A percentile compares a stretch with the other conserved stretches of the same genome.
phyloP scores from a whole-genome alignment of 2,888 invertebrate genomes.

The Amitus sp. region DNA sequence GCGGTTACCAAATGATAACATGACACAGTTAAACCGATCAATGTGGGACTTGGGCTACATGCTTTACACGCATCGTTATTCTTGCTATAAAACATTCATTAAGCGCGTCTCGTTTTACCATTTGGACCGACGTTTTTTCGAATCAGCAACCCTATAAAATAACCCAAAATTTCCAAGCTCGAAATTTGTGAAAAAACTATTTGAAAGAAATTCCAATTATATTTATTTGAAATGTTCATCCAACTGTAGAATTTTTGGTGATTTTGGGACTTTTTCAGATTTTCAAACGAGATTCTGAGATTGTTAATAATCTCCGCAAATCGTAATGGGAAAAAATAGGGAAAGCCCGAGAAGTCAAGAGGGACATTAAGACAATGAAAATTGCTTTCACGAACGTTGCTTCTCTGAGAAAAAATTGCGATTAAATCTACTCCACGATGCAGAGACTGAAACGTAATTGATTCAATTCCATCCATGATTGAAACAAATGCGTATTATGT shows the following conservation, averaged over 20 bases:
- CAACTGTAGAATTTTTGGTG: too few species aligned
- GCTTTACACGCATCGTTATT: slow-evolving; percentile 1
- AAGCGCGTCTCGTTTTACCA: too few species aligned
- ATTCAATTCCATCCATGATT: slow-evolving; percentile 10
- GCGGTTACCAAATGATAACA: slow-evolving; percentile 56
- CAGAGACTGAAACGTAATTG: slow-evolving; percentile 6
- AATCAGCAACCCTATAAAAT: too few species aligned
- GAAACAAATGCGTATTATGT: slow-evolving; percentile 7
- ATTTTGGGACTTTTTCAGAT: too few species aligned
- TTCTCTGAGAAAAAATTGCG: slow-evolving; percentile 6
- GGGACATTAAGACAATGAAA: background rate
- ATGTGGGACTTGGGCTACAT: slow-evolving; percentile 20
- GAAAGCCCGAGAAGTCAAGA: background rate
- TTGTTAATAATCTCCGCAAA: background rate
- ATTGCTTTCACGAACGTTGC: slow-evolving; percentile 7
- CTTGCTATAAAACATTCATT: slow-evolving; percentile 3
- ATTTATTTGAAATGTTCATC: too few species aligned
- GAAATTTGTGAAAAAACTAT: too few species aligned
- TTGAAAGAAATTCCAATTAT: too few species aligned
- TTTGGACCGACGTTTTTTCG: too few species aligned
- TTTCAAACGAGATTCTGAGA: background rate
- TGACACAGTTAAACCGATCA: slow-evolving; percentile 49
- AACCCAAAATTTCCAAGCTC: too few species aligned
- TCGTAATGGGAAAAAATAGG: background rate
- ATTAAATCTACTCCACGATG: slow-evolving; percentile 4